Conservation (phyloP, 35 echinoderm and acorn worm species). For the Diadema setosum region DNA sequence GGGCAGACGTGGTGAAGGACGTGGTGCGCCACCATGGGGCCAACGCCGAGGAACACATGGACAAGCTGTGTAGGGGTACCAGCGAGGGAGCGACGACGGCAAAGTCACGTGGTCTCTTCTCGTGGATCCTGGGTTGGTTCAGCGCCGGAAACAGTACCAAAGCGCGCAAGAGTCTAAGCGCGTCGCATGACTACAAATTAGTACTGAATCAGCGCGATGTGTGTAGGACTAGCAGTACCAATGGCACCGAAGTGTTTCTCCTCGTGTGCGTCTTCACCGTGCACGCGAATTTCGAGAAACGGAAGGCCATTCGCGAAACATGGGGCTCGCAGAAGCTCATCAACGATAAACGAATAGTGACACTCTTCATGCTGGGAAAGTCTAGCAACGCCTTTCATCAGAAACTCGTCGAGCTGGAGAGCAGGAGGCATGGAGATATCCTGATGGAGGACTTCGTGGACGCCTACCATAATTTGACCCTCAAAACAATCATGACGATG, state of each 20-base stretch:
- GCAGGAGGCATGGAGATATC: constrained; percentile 1
- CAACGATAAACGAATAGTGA: neutral
- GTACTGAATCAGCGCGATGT: constrained; percentile 41
- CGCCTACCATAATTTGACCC: constrained; percentile 36
- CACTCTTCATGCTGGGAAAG: constrained; percentile 55
- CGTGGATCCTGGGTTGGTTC: neutral
- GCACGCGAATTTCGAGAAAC: constrained; percentile 47
- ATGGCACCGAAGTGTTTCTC: neutral
- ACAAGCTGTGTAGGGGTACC: neutral
- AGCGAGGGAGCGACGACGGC: neutral
- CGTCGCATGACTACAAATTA: constrained; percentile 50
- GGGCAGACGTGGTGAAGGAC: neutral
- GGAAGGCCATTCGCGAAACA: constrained; percentile 58
- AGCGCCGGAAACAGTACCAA: neutral
- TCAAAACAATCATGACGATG: constrained; percentile 58
- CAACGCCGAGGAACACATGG: neutral
- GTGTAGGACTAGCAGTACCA: neutral
- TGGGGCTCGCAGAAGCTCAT: constrained; percentile 23
- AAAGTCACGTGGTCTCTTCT: neutral
- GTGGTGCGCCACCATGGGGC: neutral
- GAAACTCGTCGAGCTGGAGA: neutral
- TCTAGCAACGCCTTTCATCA: neutral
- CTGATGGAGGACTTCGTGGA: constrained; percentile 35
- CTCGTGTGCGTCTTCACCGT: constrained; percentile 26
- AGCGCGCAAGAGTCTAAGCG: neutral